phyloP scores from a whole-genome alignment of 2,113 vertebrate species.

The Clarias batrachus region DNA sequence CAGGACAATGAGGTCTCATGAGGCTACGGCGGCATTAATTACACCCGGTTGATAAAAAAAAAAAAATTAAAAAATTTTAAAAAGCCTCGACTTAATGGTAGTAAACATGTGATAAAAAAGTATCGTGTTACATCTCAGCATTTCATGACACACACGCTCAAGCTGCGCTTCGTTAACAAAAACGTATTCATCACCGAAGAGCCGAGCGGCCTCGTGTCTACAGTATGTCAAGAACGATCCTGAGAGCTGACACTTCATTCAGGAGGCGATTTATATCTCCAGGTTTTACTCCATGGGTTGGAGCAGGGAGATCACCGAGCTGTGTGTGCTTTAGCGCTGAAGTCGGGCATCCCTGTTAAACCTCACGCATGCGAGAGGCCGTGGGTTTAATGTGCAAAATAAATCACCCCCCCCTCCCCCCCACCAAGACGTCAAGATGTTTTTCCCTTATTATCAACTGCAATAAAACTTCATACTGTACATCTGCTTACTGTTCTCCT shows the following conservation, averaged over 20 bases:
- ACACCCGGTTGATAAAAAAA: not conserved
- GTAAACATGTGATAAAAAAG: slow-evolving; percentile 2
- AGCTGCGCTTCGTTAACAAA: not conserved
- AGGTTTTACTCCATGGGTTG: not conserved
- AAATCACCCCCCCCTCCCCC: not conserved
- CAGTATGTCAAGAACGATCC: not conserved
- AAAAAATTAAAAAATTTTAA: too few species aligned
- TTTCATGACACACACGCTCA: not conserved
- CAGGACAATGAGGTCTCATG: too few species aligned
- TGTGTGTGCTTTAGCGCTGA: not conserved
- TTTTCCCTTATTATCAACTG: slow-evolving; percentile 44
- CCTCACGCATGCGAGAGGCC: not conserved
- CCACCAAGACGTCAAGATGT: slow-evolving; percentile 52
- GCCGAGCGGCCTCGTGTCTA: not conserved
- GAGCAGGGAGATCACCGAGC: not conserved
- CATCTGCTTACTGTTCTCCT: slow-evolving; percentile 24
- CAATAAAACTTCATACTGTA: slow-evolving; percentile 21
- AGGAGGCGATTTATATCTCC: not conserved
- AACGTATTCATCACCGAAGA: slow-evolving; percentile 1
- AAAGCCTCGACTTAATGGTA: not conserved
- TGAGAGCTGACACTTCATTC: not conserved
- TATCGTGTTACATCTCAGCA: not conserved
- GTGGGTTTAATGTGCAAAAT: slow-evolving; percentile 16
- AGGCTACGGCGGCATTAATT: not conserved
- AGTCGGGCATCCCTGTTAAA: not conserved